Base-by-base conservation (phyloP, 1,140 invertebrate genomes). In the Meteorus sp. region DNA sequence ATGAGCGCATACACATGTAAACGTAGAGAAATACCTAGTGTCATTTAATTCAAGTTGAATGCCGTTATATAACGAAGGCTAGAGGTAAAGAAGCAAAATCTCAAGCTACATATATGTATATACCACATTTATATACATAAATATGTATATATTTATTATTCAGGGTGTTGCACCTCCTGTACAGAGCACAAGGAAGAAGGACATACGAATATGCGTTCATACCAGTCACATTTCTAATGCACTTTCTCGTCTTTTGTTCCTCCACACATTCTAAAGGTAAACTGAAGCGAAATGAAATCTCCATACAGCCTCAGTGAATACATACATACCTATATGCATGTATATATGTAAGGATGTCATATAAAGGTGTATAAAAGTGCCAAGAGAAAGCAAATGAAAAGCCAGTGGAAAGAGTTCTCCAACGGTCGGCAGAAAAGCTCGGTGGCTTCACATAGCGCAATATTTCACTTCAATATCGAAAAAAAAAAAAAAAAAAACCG, bases 201-300 rank as follows among this genome's bases (percentile, higher is more conserved):
- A 33, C 6, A 33, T 7, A 33, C 29, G 11, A 7, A 33, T 33
- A 33, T 33, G 29, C 29, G 35, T n/a, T 4, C 27, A 5, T 9
- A 39, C 13, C 27, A 56, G 17, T 45, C 54, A 47, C 43, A 56
- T 56, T 56, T 56, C 43, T 47, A 47, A 56, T 47, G 54, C 43
- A 47, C 45, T 58, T 58, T 58, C 45, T 47, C 45, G 31, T 56
- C 13, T 56, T 31, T 58, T 58, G 50, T 58, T 31, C 50, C 50
- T 11, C 20, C 19, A 25, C 19, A 48, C 43, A 56, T 48, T 48
- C 31, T 35, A 22, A 17, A 17, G 45, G 41, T 48, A 56, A 47
- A 48, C 33, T 56, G 20, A 37, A n/a, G 33, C 29, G 41, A 56
- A 56, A 56, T 56, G 29, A 56, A 56, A 56, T 39, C 20, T 47